These are phyloP conservation scores for Dermochelys coriacea DNA, from an alignment of 2,797 vertebrate species.

Conservation along the genomic window DNA sequence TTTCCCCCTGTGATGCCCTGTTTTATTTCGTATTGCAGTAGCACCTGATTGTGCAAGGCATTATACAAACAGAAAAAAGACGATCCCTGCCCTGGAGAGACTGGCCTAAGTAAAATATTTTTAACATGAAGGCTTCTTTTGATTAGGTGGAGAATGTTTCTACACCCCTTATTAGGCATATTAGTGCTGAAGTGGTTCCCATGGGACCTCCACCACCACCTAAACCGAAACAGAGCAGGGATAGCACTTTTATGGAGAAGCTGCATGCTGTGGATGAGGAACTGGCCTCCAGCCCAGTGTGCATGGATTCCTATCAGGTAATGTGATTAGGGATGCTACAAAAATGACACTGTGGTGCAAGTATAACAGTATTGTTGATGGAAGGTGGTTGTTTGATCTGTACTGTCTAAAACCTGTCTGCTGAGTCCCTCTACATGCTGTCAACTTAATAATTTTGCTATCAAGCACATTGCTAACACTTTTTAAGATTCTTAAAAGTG, in stretches of 20 bases:
- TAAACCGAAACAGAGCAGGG: slow-evolving; percentile 78
- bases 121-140: slow-evolving; percentile 50
- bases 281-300: slow-evolving; percentile 84
- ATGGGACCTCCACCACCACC: slow-evolving; percentile 84
- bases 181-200: slow-evolving; percentile 83
- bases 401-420: not conserved
- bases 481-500: not conserved
- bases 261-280: slow-evolving; percentile 94
- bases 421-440: not conserved
- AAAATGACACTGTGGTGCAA: rapidly evolving
- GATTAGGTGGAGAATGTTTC: slow-evolving; percentile 68
- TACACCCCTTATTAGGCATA: slow-evolving; percentile 70
- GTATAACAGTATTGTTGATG: not conserved
- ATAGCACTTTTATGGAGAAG: slow-evolving; percentile 92
- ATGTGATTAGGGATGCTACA: not conserved
- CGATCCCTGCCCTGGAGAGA: not conserved
- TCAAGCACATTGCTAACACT: not conserved
- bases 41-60: not conserved
- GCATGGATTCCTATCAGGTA: slow-evolving; percentile 90
- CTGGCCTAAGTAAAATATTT: not conserved
- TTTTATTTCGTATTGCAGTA: rapidly evolving
- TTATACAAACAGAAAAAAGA: not conserved
- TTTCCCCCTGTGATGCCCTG: not conserved
- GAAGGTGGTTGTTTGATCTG: not conserved
- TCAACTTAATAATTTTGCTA: not conserved